Evolutionary conservation across 2,888 invertebrate genomes (phyloP).

Genomic region (Stenotaenia linearis): DNA sequence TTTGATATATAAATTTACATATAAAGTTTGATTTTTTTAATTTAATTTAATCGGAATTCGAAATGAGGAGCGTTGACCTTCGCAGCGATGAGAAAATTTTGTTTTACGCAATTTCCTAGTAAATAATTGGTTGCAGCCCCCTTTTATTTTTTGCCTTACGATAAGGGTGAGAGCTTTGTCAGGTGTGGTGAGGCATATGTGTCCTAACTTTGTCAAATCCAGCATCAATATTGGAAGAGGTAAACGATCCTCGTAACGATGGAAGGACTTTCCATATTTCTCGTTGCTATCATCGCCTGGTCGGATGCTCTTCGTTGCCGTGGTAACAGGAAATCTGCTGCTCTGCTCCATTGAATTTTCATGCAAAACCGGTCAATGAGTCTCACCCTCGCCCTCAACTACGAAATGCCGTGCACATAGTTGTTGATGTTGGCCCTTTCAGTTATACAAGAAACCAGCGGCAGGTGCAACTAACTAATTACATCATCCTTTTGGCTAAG

Average conservation of each 20-base stretch:
- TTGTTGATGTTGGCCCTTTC: background rate
- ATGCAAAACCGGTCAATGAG: slow-evolving; percentile 23
- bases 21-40: no score
- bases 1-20: no score
- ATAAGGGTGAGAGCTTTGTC: background rate
- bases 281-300: slow-evolving; percentile 24
- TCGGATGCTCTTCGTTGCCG: slow-evolving; percentile 24
- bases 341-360: slow-evolving; percentile 20
- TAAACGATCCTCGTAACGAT: slow-evolving; percentile 21
- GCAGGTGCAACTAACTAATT: background rate
- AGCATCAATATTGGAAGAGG: slow-evolving; percentile 20
- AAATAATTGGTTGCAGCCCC: background rate
- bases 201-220: slow-evolving; percentile 26
- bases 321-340: slow-evolving; percentile 22
- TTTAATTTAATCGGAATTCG: no score
- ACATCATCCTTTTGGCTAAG: background rate
- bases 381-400: background rate
- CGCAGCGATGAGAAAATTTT: background rate
- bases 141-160: background rate
- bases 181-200: slow-evolving; percentile 23
- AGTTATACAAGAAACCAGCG: background rate
- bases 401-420: background rate
- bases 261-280: slow-evolving; percentile 26
- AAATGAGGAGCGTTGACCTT: no score
- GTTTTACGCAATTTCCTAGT: background rate